Evolutionary conservation across 92 coral and sea anemone genomes (phyloP).

Genomic region (Umimayanthus kanabou): DNA sequence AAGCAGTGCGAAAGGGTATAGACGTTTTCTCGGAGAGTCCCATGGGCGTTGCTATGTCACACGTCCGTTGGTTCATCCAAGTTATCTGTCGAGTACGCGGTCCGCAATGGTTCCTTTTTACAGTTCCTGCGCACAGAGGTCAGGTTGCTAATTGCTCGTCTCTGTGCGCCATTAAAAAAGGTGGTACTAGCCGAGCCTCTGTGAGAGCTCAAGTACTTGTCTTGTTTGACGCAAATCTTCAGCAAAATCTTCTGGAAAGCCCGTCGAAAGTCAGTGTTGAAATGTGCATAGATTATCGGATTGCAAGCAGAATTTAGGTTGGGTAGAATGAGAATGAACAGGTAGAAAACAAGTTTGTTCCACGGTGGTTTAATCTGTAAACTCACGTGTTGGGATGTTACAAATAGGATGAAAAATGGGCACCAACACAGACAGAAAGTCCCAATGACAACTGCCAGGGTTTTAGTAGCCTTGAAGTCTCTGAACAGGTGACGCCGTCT

Average conservation of each 20-base stretch:
- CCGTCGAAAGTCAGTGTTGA: constrained; percentile 84
- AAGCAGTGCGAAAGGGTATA: too few species aligned
- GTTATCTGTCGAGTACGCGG: neutral
- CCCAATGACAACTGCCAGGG: constrained; percentile 85
- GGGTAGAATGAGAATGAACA: constrained; percentile 68
- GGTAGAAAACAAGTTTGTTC: constrained; percentile 29
- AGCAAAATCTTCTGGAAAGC: constrained; percentile 84
- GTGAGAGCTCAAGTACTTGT: neutral
- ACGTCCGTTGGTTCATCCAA: constrained; percentile 26
- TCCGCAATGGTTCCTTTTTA: neutral
- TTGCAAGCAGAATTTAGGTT: constrained; percentile 91
- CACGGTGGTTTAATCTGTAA: constrained; percentile 29
- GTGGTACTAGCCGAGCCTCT: constrained; percentile 18
- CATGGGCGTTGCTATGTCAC: neutral
- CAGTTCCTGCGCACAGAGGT: neutral
- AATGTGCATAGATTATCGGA: constrained; percentile 95
- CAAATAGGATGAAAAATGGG: constrained; percentile 89
- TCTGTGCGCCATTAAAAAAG: neutral
- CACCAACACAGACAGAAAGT: constrained; percentile 96
- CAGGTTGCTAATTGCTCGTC: neutral
- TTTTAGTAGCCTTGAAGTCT: constrained; percentile 95
- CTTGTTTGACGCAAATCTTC: constrained; percentile 31
- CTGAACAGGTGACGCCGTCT: constrained; percentile 64
- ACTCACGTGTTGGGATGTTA: constrained; percentile 58
- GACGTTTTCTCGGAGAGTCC: too few species aligned